phyloP scores from a whole-genome alignment of 1,140 invertebrate genomes.

The Heliconius congener region DNA sequence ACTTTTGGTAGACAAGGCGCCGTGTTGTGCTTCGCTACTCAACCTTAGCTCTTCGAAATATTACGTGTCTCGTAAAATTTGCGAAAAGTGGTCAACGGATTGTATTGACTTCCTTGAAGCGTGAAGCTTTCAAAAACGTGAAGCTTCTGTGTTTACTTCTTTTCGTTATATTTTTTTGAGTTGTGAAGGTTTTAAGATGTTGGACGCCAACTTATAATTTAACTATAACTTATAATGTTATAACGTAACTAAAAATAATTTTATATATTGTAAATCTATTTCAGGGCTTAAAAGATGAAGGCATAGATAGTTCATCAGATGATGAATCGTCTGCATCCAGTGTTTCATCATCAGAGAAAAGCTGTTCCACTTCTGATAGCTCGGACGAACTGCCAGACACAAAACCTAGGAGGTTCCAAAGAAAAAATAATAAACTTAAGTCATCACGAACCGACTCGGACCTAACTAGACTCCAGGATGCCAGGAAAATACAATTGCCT shows the following conservation, averaged over 20 bases:
- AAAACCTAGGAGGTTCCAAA: constrained; percentile 65
- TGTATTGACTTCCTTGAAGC: no score
- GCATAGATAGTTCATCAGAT: constrained; percentile 79
- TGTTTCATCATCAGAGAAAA: constrained; percentile 76
- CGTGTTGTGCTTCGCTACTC: no score
- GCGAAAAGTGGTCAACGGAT: no score
- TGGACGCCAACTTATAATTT: no score
- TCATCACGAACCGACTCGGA: constrained; percentile 76
- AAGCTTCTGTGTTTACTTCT: no score
- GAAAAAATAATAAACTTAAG: constrained; percentile 74
- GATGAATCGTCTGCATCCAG: constrained; percentile 75
- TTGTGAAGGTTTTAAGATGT: no score
- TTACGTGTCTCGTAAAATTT: no score
- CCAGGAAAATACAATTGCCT: constrained; percentile 53
- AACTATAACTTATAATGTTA: no score
- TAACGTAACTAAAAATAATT: background rate
- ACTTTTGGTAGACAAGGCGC: no score
- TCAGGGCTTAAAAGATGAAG: constrained; percentile 79
- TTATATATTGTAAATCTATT: constrained; percentile 31
- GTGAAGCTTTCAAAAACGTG: no score
- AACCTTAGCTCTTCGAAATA: no score
- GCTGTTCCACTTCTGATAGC: constrained; percentile 77
- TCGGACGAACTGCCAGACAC: constrained; percentile 69
- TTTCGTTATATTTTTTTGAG: no score
- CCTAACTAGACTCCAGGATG: constrained; percentile 56